Evolutionary conservation across 2,888 invertebrate genomes (phyloP), one percentile per base, ranked within the genome.

Genomic region (Metopia argyrocephala): DNA sequence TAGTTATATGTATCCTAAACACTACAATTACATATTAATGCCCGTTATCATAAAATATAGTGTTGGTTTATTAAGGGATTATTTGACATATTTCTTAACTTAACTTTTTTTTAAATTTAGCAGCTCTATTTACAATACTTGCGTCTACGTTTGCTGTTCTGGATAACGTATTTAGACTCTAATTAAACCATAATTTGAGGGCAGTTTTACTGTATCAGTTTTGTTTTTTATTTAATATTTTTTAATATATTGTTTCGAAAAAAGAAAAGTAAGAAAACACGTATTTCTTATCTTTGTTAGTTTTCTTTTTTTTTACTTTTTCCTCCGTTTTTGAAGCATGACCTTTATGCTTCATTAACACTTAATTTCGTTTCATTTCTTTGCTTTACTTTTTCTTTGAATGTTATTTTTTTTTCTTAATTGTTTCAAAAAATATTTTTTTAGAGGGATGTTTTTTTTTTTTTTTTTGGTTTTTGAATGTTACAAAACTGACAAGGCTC

Each of bases 271-370:
- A n/a, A 6, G 2, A 46, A 28, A 28, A 38, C 20, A 20, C 59
- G 59, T 21, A 59, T 59, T 38, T 59, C 38, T 59, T 59, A 59
- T 61, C 45, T 21, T 31, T 57, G 28, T 23, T 38, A 38, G 15
- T 62, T 23, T 46, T 45, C 18, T n/a, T 27, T 38, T 38, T 21
- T 21, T 62, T 48, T 62, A 2, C 9, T 46, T 18, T 25, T 59
- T 28, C 3, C 21, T 31, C 45, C 21, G n/a, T 70, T 6, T 59
- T 31, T 23, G 18, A 54, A 62, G 48, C 21, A 45, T 45, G 56
- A 68, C 68, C 66, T 68, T 76, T 20, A 62, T 56, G 76, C 76
- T 69, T 69, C 62, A 76, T 76, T 76, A 76, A 76, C 62, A 69
- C 62, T 54, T 69, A 62, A 76, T 56, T 62, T 69, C 28, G 28